Evolutionary conservation across 2,113 vertebrate species (phyloP), one percentile per base, ranked within the genome.

Genomic region (Plestiodon gilberti): DNA sequence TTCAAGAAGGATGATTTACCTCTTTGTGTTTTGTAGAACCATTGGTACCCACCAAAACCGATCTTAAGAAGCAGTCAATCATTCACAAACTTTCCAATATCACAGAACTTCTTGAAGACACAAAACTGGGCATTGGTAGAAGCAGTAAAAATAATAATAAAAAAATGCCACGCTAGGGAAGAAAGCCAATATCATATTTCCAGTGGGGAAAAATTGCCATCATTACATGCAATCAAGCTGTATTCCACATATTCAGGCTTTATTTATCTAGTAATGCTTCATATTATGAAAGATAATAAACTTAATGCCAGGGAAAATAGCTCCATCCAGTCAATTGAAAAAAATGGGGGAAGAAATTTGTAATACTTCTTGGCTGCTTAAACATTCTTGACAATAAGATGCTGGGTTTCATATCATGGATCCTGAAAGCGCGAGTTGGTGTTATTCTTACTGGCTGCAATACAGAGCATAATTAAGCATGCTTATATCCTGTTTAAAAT

Each of bases 261-360:
- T 90, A 88, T 91, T 92, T 81, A 61, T 93, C 67, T 13, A 89
- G 88, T 91, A 91, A 89, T 33, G 18, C 76, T 90, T 62, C 20
- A 78, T 93, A 89, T 93, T 92, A 91, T 88, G 87, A 93, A 94
- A 91, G 85, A 89, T 86, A 94, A 94, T 94, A 95, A 82, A 94
- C 87, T 76, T 77, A 70, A 18, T 83, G 71, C 87, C 90, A 90
- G 78, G 64, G 83, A 89, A 93, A 94, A 94, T 83, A 93, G 40
- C 71, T 28, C 59, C 79, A 43, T 84, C 17, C 38, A 80, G 59
- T 73, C 73, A 89, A 90, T 38, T 81, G 88, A 86, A 86, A 67
- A 93, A 93, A 87, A 93, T 92, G 80, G 90, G 62, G 2, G 35
- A 61, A 91, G 87, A 87, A 91, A 93, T 91, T 73, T 90, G 62